Conservation (phyloP, 2,797 vertebrate species). For the Myripristis jacobus region DNA sequence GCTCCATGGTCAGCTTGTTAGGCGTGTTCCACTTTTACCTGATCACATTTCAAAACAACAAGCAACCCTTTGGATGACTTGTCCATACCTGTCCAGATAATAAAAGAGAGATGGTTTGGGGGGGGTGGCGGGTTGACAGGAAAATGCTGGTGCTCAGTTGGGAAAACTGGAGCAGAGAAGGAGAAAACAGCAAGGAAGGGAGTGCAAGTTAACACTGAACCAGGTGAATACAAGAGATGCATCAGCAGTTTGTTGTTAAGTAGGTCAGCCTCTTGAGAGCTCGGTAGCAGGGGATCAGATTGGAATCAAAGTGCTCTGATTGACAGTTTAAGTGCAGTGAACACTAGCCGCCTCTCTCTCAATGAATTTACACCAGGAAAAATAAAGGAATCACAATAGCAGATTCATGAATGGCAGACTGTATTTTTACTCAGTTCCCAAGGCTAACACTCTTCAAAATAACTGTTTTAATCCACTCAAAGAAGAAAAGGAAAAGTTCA, state of each 20-base stretch:
- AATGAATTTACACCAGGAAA: slow-evolving; percentile 9
- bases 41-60: slow-evolving; percentile 84
- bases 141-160: slow-evolving; percentile 54
- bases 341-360: slow-evolving; percentile 6
- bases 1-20: slow-evolving; percentile 69
- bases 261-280: slow-evolving; percentile 65
- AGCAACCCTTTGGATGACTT: slow-evolving; percentile 64
- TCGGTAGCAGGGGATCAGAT: slow-evolving; percentile 53
- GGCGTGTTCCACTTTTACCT: slow-evolving; percentile 61
- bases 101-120: slow-evolving; percentile 69
- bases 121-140: slow-evolving; percentile 19
- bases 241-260: slow-evolving; percentile 63
- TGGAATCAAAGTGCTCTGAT: slow-evolving; percentile 52
- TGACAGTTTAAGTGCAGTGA: slow-evolving; percentile 63
- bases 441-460: no score
- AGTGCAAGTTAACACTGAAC: slow-evolving; percentile 29
- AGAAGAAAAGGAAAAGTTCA: no score
- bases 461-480: no score
- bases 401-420: background rate
- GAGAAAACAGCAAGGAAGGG: slow-evolving; percentile 27
- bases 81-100: slow-evolving; percentile 81
- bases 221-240: slow-evolving; percentile 55
- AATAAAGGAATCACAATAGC: background rate
- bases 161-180: slow-evolving; percentile 50
- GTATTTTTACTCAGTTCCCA: no score